Evolutionary conservation across 2,797 vertebrate species (phyloP), one percentile per base, ranked within the genome.

Genomic region (Lophius americanus): DNA sequence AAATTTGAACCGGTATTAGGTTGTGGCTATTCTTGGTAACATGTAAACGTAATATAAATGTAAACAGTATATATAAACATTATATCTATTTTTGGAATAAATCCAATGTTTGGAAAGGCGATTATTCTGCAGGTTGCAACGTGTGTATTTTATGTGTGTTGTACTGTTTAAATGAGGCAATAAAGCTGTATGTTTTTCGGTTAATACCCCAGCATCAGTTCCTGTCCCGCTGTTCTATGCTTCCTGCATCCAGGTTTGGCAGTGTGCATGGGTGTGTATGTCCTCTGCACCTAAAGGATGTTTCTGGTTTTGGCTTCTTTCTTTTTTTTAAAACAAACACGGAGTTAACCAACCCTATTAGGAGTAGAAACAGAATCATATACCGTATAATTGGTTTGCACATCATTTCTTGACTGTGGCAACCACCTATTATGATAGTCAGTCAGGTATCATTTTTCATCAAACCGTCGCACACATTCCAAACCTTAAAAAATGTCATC

Each of bases 51-150:
- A 91, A 90, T 86, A 89, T 92, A 88, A 88, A 93, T 92, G 90
- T 93, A 92, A 88, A 92, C 91, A 89, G 65, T 90, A 90, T 91
- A 91, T 90, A 91, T 85, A 89, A 87, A 92, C 89, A 90, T 87
- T 86, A 88, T 92, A 92, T 93, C 88, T 93, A 93, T 93, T 93
- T 93, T 92, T 93, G 83, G 85, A 91, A 91, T 90, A 89, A 91
- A 88, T 91, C 84, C 79, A 83, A 56, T 62, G 82, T 86, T 74
- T 49, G 73, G 86, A 64, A 82, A 84, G 75, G 75, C 60, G 6
- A 71, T 86, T 84, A 76, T 85, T 89, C 85, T 83, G 85, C 89
- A 84, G 88, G 83, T 88, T 83, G 85, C 82, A 71, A 68, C 32
- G 77, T 86, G 78, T 85, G 76, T 84, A 63, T 68, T 51, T 61